Evolutionary conservation across 2,888 invertebrate genomes (phyloP).

Genomic region (Epirrita christyi): DNA sequence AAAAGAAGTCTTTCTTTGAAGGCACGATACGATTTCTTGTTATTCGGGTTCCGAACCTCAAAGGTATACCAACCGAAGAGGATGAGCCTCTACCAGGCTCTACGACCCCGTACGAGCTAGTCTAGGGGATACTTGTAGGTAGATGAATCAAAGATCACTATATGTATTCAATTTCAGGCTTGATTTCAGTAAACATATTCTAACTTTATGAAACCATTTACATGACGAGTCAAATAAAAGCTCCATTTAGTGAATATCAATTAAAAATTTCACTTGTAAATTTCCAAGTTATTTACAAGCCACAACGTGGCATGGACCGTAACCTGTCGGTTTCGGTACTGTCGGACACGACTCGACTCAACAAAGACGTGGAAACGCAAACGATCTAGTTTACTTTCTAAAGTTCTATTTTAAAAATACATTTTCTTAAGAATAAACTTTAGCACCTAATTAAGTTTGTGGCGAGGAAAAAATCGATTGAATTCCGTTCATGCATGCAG

Average conservation of each 20-base stretch:
- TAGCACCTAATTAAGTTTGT: background rate
- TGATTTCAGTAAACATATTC: no score
- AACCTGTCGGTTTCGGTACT: no score
- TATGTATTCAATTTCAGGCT: no score
- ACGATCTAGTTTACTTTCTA: conserved; percentile 37
- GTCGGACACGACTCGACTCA: background rate
- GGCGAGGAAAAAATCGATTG: conserved; percentile 9
- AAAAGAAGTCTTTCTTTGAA: background rate
- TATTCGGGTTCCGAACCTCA: background rate
- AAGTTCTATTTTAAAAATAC: background rate
- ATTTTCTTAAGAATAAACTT: background rate
- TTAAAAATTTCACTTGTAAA: no score
- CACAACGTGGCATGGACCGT: conserved; percentile 19
- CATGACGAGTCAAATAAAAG: no score
- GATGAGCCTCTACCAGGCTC: background rate
- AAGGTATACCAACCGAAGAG: background rate
- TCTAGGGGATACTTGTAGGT: no score
- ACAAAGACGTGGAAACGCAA: conserved; percentile 36
- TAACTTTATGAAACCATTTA: no score
- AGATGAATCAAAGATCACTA: no score
- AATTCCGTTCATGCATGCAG: conserved; percentile 22
- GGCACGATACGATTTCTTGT: conserved; percentile 2
- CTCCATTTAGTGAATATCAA: no score
- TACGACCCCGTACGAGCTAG: no score
- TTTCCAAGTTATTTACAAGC: background rate